Base-by-base conservation (phyloP, 2,888 invertebrate species). In the Drosophila helvetica region DNA sequence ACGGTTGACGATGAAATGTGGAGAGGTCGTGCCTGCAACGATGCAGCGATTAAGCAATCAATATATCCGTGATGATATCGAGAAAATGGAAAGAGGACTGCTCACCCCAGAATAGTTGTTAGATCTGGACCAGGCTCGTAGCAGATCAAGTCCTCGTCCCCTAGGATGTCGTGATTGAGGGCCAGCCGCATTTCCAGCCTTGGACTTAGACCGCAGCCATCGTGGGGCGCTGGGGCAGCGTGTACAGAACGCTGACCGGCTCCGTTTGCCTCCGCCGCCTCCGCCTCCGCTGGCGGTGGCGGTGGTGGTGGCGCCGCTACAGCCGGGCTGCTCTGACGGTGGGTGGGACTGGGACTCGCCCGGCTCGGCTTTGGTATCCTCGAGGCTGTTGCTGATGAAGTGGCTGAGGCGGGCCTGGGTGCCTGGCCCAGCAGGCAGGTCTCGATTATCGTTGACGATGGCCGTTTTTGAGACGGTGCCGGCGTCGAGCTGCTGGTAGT, bases 161-260 rank as follows among this genome's bases (percentile, higher is more conserved):
- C 90, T 93, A 93, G 90, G 89, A 93, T 92, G 92, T 93, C 92
- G 92, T 93, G 92, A 90, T 93, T 92, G 92, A 94, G 92, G 12
- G 94, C 94, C 90, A 94, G 92, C 66, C 94, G 93, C 94, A 94
- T 94, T 93, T 94, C 94, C 92, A 94, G 93, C 82, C 94, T 94
- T 89, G 94, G 94, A 92, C 93, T 94, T 93, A 94, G 93, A 71
- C 90, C 91, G 89, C 90, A 91, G 74, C 91, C 91, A 91, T 70
- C 83, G 84, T 74, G 80, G 72, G 77, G 85, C 79, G 42, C 59
- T 77, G 74, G 84, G 86, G 66, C 88, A 89, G 64, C 84, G 73
- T n/a, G 80, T 75, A 9, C 67, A 46, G 74, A 79, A 61, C 60
- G 77, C 43, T 56, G 82, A 76, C 19, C 75, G 77, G 43, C 72